These are phyloP conservation scores for Drosophila burlai DNA, from an alignment of 1,140 invertebrate genomes.

Conservation along the genomic window DNA sequence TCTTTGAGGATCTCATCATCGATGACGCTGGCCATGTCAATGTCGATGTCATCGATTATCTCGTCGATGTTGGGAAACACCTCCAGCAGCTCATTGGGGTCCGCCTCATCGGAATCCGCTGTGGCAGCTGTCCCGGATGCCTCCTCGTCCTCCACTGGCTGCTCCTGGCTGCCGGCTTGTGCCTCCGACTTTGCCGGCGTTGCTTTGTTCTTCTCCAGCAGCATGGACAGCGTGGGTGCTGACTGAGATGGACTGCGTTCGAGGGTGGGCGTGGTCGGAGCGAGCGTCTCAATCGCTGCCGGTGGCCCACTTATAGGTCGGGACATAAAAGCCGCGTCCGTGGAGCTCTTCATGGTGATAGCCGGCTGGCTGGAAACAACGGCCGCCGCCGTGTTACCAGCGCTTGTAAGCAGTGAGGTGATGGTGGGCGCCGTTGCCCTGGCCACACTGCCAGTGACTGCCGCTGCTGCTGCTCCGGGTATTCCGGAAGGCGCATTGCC, in stretches of 20 bases:
- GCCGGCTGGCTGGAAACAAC: conserved; percentile 67
- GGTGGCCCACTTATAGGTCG: conserved; percentile 72
- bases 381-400: conserved; percentile 16
- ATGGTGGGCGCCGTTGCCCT: conserved; percentile 84
- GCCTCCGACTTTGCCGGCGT: conserved; percentile 68
- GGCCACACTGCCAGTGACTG: conserved; percentile 48
- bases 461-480: neutral
- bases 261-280: conserved; percentile 22
- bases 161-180: conserved; percentile 17
- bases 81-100: conserved; percentile 73
- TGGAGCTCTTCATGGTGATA: conserved; percentile 61
- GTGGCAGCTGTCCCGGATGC: conserved; percentile 6
- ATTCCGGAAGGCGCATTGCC: conserved; percentile 40
- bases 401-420: conserved; percentile 63
- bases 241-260: conserved; percentile 86
- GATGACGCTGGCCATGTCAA: conserved; percentile 73
- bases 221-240: conserved; percentile 89
- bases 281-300: conserved; percentile 23
- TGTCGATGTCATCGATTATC: conserved; percentile 81
- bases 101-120: conserved; percentile 52
- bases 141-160: conserved; percentile 24
- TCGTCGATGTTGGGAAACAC: conserved; percentile 77
- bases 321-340: conserved; percentile 61
- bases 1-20: conserved; percentile 76
- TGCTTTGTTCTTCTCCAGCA: conserved; percentile 87